Base-by-base conservation (phyloP, 2,113 vertebrate genomes). In the Podarcis muralis region DNA sequence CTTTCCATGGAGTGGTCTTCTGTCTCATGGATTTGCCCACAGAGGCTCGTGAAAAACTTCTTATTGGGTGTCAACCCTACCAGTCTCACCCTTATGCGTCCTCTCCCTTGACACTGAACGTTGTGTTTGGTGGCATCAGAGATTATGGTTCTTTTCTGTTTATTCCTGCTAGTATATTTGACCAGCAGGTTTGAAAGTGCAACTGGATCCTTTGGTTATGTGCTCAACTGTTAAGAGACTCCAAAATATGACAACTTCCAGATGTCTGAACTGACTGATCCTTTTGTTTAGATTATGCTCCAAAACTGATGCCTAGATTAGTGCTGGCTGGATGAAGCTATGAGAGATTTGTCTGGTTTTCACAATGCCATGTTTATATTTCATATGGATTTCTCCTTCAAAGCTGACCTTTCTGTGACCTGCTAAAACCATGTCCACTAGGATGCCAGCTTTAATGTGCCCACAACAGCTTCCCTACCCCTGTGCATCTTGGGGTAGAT, bases 281-380 rank as follows among this genome's bases (percentile, higher is more conserved):
- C 95, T 91, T 98, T 97, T 99, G 98, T 99, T 99, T 98, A 97
- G 98, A 97, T 98, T 98, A 97, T 96, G 92, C 95, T 92, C 96
- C 96, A 97, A 98, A 98, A 97, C 97, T 98, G 98, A 99, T 98
- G 97, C 97, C 92, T 97, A 98, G 98, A 98, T 99, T 98, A 98
- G 97, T 97, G 96, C 97, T 98, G 98, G 97, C 97, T 97, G 98
- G 97, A 97, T 96, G 93, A 92, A 96, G 97, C 97, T 96, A 96
- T 95, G 91, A 96, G 95, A 97, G 96, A 97, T 95, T 95, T 96
- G 96, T 97, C 96, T 97, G 94, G 93, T 96, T 97, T 97, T 93
- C 93, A 95, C 95, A 94, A 90, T 95, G 92, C 94, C 92, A 89
- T 97, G 96, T 97, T 97, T 98, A 96, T 96, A 94, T 97, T 97